These are phyloP conservation scores for Columba guinea DNA, from an alignment of 2,797 vertebrate genomes.

Conservation along the genomic window DNA sequence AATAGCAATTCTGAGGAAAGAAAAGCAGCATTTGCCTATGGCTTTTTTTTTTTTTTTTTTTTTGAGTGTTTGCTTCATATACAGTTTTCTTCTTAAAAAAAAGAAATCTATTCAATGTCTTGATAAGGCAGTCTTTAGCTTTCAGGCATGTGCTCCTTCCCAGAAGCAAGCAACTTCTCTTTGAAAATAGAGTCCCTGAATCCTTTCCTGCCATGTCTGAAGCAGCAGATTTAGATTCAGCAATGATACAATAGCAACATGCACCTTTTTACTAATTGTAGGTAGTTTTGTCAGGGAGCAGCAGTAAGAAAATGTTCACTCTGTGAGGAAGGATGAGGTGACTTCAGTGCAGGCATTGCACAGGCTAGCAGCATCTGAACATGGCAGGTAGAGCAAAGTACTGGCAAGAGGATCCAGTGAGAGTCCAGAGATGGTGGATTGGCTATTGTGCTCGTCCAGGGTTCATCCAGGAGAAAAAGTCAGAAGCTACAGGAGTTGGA, in stretches of 20 bases:
- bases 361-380: not conserved
- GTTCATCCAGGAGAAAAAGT: not conserved
- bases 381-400: not conserved
- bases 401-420: not conserved
- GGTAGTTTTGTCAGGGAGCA: not conserved
- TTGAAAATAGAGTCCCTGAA: not conserved
- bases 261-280: not conserved
- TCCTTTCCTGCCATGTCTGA: not conserved
- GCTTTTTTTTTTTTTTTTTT: not conserved
- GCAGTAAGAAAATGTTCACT: not conserved
- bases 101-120: not conserved
- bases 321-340: not conserved
- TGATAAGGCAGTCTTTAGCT: not conserved
- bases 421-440: not conserved
- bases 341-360: not conserved
- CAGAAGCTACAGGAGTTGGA: not conserved
- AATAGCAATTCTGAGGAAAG: not conserved
- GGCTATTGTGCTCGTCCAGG: not conserved
- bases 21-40: not conserved
- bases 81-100: not conserved
- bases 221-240: not conserved
- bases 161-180: not conserved
- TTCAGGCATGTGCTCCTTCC: not conserved
- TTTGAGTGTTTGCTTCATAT: not conserved
- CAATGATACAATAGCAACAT: not conserved